A percentile compares a stretch with the other conserved stretches of the same genome.
Conservation (phyloP, 2,113 vertebrate species). For the Telmatochromis brichardi region DNA sequence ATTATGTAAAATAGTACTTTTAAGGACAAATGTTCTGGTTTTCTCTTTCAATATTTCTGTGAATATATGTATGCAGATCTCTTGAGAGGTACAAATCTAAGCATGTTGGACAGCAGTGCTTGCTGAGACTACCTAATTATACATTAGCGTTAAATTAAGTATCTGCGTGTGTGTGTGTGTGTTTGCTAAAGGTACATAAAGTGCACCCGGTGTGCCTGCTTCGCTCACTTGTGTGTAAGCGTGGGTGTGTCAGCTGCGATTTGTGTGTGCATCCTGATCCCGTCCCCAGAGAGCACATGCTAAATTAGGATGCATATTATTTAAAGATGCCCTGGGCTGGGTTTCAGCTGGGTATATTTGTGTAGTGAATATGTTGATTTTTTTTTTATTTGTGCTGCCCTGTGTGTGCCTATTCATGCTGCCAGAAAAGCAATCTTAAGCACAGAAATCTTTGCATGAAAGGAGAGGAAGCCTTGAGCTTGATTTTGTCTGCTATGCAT, state of each 20-base stretch:
- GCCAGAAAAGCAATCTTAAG: slow-evolving; percentile 6
- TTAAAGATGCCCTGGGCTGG: slow-evolving; percentile 60
- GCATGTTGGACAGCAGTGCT: not conserved
- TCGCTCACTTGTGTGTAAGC: slow-evolving; percentile 8
- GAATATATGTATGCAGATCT: not conserved
- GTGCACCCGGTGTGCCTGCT: not conserved
- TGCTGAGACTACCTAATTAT: slow-evolving; percentile 36
- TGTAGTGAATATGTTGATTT: slow-evolving; percentile 50
- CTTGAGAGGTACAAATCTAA: not conserved
- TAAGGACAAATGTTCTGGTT: not conserved
- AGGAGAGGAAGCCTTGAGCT: not conserved
- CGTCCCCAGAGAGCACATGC: slow-evolving; percentile 38
- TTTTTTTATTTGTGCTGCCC: slow-evolving; percentile 25
- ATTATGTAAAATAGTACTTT: not conserved
- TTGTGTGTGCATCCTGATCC: slow-evolving; percentile 59
- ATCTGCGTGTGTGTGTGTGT: not conserved
- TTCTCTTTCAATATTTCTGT: not conserved
- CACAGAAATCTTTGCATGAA: slow-evolving; percentile 3
- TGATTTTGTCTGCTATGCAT: not conserved
- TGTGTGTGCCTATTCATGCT: slow-evolving; percentile 1
- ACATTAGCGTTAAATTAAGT: slow-evolving; percentile 36
- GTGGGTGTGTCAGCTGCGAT: slow-evolving; percentile 49
- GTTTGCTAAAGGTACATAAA: not conserved
- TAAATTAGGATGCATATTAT: slow-evolving; percentile 68
- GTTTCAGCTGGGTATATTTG: slow-evolving; percentile 50